Percentiles rank a stretch among this genome's conserved stretches.
Conservation (phyloP, 92 coral and sea anemone genomes). For the Isaurus tuberculatus region DNA sequence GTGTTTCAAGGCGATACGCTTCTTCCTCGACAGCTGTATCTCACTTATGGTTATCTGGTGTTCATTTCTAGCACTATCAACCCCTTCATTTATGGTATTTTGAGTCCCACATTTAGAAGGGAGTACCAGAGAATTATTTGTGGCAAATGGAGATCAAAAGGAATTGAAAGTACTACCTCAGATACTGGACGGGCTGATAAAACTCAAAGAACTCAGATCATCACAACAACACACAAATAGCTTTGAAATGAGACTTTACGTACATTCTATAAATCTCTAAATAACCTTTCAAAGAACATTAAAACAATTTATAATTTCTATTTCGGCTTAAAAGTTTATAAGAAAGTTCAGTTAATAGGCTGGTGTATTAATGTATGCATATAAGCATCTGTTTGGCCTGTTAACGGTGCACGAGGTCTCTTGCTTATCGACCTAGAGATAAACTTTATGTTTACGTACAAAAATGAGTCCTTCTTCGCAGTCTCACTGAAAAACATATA, state of each 20-base stretch:
- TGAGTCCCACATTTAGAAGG: constrained; percentile 46
- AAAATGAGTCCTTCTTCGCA: too few species aligned
- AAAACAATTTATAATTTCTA: too few species aligned
- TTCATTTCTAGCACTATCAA: constrained; percentile 32
- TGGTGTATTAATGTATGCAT: too few species aligned
- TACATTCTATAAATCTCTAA: too few species aligned
- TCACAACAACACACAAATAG: background rate
- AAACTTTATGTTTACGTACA: too few species aligned
- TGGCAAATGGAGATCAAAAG: constrained; percentile 20
- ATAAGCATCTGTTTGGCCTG: too few species aligned
- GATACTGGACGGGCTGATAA: constrained; percentile 22
- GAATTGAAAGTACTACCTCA: constrained; percentile 29
- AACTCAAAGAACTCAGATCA: background rate
- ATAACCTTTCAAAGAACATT: too few species aligned
- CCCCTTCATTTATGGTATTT: constrained; percentile 40
- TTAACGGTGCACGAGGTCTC: too few species aligned
- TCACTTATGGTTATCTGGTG: constrained; percentile 24
- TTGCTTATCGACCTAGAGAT: too few species aligned
- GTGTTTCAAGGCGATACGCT: constrained; percentile 24
- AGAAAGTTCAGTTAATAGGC: too few species aligned
- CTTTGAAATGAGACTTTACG: constrained; percentile 3
- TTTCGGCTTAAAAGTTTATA: too few species aligned
- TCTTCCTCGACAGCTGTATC: constrained; percentile 37
- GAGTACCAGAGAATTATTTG: constrained; percentile 25
- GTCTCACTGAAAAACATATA: too few species aligned